Evolutionary conservation across 2,113 vertebrate species (phyloP), one percentile per base, ranked within the genome.

Genomic region (Acrocephalus kingi): DNA sequence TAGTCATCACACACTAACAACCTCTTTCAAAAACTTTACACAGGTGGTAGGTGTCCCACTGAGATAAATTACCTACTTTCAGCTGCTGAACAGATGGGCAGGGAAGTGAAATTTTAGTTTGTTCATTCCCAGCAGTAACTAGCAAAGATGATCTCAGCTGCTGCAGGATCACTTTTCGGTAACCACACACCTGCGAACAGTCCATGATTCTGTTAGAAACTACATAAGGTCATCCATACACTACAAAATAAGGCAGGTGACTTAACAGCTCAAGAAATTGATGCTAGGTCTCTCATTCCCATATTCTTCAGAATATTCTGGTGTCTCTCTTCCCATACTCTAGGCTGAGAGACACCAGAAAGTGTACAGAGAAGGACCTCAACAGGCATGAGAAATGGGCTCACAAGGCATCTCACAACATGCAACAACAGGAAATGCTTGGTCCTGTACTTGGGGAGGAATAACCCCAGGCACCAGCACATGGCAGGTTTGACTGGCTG

Each of bases 61-160:
- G 86, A 93, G 49, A 80, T 92, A 88, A 94, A 93, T 94, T 96
- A 90, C 80, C 90, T 90, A 31, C 94, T 78, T 94, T 84, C 48
- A 23, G 83, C 72, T 94, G 92, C 93, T 94, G 95, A 96, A 97
- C 83, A 97, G 93, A 89, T 92, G 72, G 88, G 39, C 85, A 88
- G 79, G 91, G 81, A 93, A 95, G 84, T 76, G 52, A 95, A 86
- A 89, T 93, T 95, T 96, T 87, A 92, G 86, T 88, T 91, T 90
- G 87, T 45, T 96, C 79, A 84, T 90, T 93, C 79, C 86, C 89
- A 96, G 86, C 89, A 96, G 81, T 87, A 89, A 96, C 88, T 95
- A 96, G 91, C 75, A 86, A 93, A 94, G 90, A 93, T 82, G 80
- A 96, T 95, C 88, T 97, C 24, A 1, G 56, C 37, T 59, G 85